Percentiles rank a stretch among this genome's conserved stretches.
Evolutionary conservation across 2,113 vertebrate species (phyloP).

Genomic region (Petroica traversi): DNA sequence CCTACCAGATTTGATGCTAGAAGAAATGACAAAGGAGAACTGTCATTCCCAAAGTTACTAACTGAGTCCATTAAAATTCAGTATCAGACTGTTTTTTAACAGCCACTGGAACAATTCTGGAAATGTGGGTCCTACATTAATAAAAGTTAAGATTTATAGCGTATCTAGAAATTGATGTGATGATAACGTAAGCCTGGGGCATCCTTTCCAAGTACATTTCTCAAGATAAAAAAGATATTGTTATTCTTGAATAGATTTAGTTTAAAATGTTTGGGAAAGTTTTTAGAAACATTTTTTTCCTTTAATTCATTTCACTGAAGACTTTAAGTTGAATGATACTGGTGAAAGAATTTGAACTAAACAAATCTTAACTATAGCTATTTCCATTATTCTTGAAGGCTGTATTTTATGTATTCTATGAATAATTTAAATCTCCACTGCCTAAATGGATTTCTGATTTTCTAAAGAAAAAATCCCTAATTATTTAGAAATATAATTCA

Average conservation of each 20-base stretch:
- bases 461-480: neutral
- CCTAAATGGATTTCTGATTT: constrained; percentile 43
- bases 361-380: neutral
- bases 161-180: neutral
- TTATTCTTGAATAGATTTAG: neutral
- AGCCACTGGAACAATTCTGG: neutral
- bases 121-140: neutral
- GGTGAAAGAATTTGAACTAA: neutral
- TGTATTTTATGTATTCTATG: neutral
- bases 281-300: neutral
- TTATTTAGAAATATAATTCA: neutral
- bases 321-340: neutral
- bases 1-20: neutral
- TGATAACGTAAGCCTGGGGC: neutral
- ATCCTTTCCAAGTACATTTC: neutral
- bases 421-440: neutral
- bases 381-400: neutral
- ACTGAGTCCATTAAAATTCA: neutral
- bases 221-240: neutral
- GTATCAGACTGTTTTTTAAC: neutral
- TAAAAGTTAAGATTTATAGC: neutral
- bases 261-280: neutral
- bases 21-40: neutral
- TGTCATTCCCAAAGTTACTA: neutral
- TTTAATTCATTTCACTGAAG: neutral